phyloP scores from a whole-genome alignment of 2,797 vertebrate species.

The Hippopotamyrus pictus region DNA sequence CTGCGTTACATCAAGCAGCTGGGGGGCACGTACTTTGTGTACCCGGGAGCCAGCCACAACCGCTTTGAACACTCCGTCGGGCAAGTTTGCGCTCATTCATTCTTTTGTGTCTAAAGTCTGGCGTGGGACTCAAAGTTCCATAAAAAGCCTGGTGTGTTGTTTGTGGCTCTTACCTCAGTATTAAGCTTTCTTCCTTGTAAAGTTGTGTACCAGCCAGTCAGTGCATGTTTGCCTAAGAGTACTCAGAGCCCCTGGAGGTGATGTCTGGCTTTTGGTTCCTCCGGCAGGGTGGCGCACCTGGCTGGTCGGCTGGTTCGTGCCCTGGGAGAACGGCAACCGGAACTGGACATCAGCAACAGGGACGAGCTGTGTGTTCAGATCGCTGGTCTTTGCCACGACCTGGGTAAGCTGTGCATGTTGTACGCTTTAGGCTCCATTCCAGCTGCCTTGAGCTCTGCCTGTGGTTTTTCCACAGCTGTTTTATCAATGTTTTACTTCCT shows the following conservation, averaged over 20 bases:
- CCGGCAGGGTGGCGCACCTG: conserved; percentile 75
- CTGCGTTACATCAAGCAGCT: conserved; percentile 67
- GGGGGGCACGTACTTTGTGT: conserved; percentile 62
- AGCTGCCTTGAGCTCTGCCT: background rate
- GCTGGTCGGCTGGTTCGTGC: conserved; percentile 75
- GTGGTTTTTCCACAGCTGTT: background rate
- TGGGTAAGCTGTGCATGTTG: background rate
- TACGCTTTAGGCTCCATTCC: background rate
- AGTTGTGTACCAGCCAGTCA: background rate
- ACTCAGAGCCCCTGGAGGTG: background rate
- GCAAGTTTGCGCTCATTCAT: background rate
- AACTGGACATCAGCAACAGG: conserved; percentile 69
- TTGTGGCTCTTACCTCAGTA: background rate
- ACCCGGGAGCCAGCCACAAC: conserved; percentile 60
- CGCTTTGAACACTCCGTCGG: background rate
- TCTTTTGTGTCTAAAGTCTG: background rate
- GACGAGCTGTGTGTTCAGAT: conserved; percentile 95
- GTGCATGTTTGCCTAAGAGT: background rate
- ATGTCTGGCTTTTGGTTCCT: background rate
- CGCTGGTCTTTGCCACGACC: conserved; percentile 70
- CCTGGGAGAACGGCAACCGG: conserved; percentile 77
- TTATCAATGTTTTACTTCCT: background rate
- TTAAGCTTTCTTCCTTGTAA: background rate
- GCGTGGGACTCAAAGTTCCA: background rate
- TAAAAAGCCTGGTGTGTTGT: background rate